These are phyloP conservation scores for Sternarchorhynchus goeldii DNA, from an alignment of 2,797 vertebrate species.

Conservation along the genomic window DNA sequence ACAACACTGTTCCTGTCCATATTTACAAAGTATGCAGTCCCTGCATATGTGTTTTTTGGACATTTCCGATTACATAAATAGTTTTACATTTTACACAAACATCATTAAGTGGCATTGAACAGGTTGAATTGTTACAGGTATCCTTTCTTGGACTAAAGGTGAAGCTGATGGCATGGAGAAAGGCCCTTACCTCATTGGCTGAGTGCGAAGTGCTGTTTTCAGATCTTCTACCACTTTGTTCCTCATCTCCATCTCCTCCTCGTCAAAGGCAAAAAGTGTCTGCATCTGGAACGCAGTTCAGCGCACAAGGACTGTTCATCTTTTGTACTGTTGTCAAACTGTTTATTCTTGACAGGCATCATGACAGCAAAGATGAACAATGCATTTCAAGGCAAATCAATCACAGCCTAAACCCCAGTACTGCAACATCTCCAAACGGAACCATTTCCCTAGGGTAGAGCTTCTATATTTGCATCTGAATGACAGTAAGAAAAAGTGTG, in stretches of 20 bases:
- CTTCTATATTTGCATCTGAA: background rate
- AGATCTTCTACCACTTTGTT: conserved; percentile 97
- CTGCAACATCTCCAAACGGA: background rate
- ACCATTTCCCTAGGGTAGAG: background rate
- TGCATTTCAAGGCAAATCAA: conserved; percentile 9
- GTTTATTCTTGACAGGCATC: background rate
- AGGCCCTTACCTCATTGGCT: conserved; percentile 90
- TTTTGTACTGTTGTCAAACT: background rate
- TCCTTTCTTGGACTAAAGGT: background rate
- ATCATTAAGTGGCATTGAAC: too few species aligned
- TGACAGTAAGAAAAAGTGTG: background rate
- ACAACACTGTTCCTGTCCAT: too few species aligned
- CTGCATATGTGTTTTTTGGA: too few species aligned
- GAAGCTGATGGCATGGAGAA: background rate
- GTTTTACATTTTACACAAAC: too few species aligned
- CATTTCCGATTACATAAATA: too few species aligned
- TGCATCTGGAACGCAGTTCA: conserved; percentile 83
- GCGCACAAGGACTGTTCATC: background rate
- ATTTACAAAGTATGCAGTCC: too few species aligned
- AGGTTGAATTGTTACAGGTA: too few species aligned
- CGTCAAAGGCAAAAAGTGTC: conserved; percentile 91
- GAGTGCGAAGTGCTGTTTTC: conserved; percentile 95
- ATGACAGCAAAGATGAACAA: background rate
- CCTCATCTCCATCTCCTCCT: conserved; percentile 96
- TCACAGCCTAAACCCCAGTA: conserved; percentile 25